These are phyloP conservation scores for Clavelina lepadiformis DNA, from an alignment of 23 tunicate species.

Conservation along the genomic window DNA sequence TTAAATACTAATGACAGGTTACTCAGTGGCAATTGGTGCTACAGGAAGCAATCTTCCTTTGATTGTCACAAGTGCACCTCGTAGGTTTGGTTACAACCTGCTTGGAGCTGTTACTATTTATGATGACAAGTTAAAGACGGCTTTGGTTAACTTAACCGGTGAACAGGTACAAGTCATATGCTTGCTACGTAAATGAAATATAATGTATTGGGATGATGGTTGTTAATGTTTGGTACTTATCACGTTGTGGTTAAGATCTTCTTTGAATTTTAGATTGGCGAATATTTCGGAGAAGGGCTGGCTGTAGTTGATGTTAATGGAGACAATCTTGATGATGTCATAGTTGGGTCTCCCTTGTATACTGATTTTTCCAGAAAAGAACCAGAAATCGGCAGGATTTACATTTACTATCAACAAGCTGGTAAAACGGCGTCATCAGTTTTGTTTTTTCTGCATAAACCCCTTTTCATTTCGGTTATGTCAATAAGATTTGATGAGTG, in stretches of 20 bases:
- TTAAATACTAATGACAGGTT: slow-evolving; percentile 30
- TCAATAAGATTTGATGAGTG: too few relatives aligned
- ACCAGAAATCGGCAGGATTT: slow-evolving; percentile 66
- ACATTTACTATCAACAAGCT: slow-evolving; percentile 49
- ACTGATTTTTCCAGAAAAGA: slow-evolving; percentile 23
- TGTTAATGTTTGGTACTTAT: background rate
- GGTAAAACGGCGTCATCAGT: too few relatives aligned
- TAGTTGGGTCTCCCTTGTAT: slow-evolving; percentile 80
- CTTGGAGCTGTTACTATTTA: slow-evolving; percentile 60
- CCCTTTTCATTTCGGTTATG: too few relatives aligned
- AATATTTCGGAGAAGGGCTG: slow-evolving; percentile 70
- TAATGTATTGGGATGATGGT: too few relatives aligned
- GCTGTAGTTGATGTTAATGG: slow-evolving; percentile 68
- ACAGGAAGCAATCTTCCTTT: slow-evolving; percentile 19
- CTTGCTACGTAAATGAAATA: background rate
- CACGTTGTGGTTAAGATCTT: background rate
- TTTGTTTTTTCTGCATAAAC: too few relatives aligned
- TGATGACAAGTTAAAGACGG: slow-evolving; percentile 32
- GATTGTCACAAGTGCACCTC: slow-evolving; percentile 71
- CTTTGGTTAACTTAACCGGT: slow-evolving; percentile 65
- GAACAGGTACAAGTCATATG: slow-evolving; percentile 38
- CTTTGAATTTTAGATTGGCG: slow-evolving; percentile 55
- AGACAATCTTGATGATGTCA: slow-evolving; percentile 70
- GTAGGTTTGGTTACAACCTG: slow-evolving; percentile 66
- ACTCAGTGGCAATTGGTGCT: slow-evolving; percentile 50